A percentile compares a stretch with the other conserved stretches of the same genome.
Conservation (phyloP, 2,797 vertebrate species). For the Helicolenus hilgendorfi region DNA sequence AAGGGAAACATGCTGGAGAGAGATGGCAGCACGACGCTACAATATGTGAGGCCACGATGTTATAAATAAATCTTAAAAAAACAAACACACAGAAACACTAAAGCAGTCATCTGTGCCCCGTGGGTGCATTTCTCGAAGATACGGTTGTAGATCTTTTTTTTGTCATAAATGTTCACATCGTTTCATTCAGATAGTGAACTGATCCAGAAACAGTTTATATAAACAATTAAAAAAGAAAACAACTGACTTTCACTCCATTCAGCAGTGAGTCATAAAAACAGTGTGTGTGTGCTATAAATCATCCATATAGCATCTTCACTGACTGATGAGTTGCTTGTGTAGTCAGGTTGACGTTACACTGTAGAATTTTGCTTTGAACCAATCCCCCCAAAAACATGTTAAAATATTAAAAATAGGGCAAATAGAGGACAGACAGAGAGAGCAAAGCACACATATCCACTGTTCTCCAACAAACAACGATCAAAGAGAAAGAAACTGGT, state of each 20-base stretch:
- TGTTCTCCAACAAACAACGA: conserved; percentile 13
- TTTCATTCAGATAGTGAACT: background rate
- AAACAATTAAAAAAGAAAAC: background rate
- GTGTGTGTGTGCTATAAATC: conserved; percentile 3
- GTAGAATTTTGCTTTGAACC: background rate
- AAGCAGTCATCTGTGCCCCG: conserved; percentile 2
- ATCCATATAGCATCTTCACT: conserved; percentile 1
- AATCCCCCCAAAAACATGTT: background rate
- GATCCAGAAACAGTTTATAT: background rate
- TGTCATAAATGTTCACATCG: conserved; percentile 28
- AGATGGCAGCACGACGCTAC: conserved; percentile 25
- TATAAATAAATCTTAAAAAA: conserved; percentile 22
- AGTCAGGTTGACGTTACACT: background rate
- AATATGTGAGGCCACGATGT: conserved; percentile 25
- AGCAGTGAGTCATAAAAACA: background rate
- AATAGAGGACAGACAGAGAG: background rate
- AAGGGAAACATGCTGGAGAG: conserved; percentile 49
- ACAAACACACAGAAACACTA: background rate
- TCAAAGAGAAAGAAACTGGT: conserved; percentile 30
- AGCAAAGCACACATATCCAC: background rate
- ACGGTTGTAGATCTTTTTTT: conserved; percentile 6
- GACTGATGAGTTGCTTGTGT: background rate
- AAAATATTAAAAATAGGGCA: conserved; percentile 3
- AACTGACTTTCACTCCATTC: conserved; percentile 10
- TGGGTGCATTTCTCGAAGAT: conserved; percentile 7